Evolutionary conservation across 2,888 invertebrate genomes (phyloP).

Genomic region (Caenorhabditis sulstoni): DNA sequence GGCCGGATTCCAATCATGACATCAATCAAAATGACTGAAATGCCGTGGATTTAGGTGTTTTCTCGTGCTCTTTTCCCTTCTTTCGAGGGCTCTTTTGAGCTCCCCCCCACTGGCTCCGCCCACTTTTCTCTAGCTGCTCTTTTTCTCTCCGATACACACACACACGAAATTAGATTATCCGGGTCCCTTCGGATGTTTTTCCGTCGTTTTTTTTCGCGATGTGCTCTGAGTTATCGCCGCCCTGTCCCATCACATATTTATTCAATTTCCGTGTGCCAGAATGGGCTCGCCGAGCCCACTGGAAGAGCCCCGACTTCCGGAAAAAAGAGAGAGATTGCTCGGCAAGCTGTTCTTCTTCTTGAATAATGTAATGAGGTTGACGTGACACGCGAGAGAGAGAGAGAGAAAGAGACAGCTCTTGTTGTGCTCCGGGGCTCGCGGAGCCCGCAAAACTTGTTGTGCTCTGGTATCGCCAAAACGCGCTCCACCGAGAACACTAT

Average conservation of each 20-base stretch:
- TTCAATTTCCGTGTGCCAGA: conserved; percentile 3
- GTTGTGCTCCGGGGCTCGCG: too few species aligned
- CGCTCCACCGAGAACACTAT: too few species aligned
- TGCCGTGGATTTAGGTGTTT: background rate
- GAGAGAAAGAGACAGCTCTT: background rate
- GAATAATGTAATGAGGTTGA: conserved; percentile 60
- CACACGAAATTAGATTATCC: too few species aligned
- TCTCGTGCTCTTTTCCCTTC: background rate
- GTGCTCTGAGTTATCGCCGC: conserved; percentile 12
- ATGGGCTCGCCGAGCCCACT: too few species aligned
- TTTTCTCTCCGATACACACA: too few species aligned
- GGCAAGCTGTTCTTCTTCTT: conserved; percentile 5
- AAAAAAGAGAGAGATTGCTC: background rate
- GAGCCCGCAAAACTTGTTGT: too few species aligned
- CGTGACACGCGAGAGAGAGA: conserved; percentile 26
- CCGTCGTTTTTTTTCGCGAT: background rate
- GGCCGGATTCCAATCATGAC: conserved; percentile 9
- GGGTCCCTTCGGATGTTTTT: background rate
- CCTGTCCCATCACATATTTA: conserved; percentile 21
- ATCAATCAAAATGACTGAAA: conserved; percentile 2
- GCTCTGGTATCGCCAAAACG: too few species aligned
- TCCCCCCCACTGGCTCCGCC: too few species aligned
- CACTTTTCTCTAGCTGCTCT: background rate
- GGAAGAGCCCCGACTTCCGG: background rate
- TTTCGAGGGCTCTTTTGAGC: too few species aligned